A percentile compares a stretch with the other conserved stretches of the same genome.
Evolutionary conservation across 2,797 vertebrate species (phyloP).

Genomic region (Coendou prehensilis): DNA sequence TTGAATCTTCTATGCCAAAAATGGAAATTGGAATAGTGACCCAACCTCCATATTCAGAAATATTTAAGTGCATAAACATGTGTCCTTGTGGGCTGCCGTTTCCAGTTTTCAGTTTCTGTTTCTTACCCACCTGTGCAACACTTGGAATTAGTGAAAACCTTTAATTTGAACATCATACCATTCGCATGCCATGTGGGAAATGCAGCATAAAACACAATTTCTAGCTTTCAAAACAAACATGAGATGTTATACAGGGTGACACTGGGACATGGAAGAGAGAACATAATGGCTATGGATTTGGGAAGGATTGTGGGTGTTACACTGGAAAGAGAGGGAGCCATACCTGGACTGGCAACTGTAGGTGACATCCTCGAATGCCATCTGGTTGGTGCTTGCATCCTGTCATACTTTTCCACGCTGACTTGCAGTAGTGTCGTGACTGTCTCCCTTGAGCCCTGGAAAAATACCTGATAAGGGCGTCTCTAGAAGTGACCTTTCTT

Average conservation of each 20-base stretch:
- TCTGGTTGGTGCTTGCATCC: background rate
- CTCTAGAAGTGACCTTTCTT: background rate
- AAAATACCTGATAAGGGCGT: background rate
- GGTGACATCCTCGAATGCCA: rapidly evolving
- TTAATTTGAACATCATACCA: constrained; percentile 40
- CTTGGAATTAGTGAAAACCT: constrained; percentile 65
- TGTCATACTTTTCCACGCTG: background rate
- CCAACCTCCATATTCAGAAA: constrained; percentile 70
- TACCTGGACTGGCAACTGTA: background rate
- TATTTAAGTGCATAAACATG: constrained; percentile 49
- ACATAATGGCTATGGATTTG: background rate
- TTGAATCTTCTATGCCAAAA: constrained; percentile 61
- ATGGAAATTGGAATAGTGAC: constrained; percentile 68
- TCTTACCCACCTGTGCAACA: constrained; percentile 74
- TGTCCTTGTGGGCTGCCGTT: constrained; percentile 59
- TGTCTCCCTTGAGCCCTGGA: background rate
- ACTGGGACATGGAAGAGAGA: constrained; percentile 25
- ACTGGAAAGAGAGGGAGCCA: background rate
- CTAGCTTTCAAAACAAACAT: constrained; percentile 75
- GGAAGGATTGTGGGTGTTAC: background rate
- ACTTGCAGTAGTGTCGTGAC: background rate
- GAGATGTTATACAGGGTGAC: constrained; percentile 54
- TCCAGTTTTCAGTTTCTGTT: constrained; percentile 52
- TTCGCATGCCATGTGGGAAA: constrained; percentile 40
- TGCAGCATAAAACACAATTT: constrained; percentile 4